These are phyloP conservation scores for Macheiramphus alcinus DNA, from an alignment of 2,113 vertebrate genomes.

Conservation along the genomic window DNA sequence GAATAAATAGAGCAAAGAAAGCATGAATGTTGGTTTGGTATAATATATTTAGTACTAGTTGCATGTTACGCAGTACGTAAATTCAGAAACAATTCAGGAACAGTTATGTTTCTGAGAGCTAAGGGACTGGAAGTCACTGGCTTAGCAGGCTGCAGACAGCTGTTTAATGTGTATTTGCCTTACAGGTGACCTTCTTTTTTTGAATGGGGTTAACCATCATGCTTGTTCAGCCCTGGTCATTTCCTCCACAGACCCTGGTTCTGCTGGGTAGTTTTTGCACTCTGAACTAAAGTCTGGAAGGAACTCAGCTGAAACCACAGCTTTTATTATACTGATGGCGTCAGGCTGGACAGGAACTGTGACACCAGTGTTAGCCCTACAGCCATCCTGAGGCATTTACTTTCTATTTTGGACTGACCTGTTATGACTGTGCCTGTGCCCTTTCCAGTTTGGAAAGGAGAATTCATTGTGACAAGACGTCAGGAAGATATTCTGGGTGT, in stretches of 20 bases:
- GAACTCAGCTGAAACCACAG: background rate
- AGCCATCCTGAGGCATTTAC: background rate
- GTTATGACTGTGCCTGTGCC: background rate
- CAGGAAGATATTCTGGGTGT: background rate
- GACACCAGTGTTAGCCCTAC: background rate
- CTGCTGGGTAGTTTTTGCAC: background rate
- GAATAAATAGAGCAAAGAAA: background rate
- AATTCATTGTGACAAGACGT: background rate
- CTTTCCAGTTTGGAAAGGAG: background rate
- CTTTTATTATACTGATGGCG: background rate
- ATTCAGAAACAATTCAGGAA: background rate
- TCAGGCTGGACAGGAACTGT: background rate
- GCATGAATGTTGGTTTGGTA: background rate
- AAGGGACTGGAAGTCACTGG: background rate
- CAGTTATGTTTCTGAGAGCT: background rate
- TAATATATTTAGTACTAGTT: background rate
- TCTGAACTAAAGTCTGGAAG: background rate
- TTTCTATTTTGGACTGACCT: slow-evolving; percentile 17
- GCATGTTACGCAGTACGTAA: background rate
- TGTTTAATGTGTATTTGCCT: background rate
- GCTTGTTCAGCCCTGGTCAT: background rate
- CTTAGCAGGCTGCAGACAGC: background rate
- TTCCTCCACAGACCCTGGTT: background rate
- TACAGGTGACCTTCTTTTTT: background rate
- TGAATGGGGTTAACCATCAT: background rate